Conservation (phyloP, 2,888 invertebrate species). For the Sarcophaga rosellei region DNA sequence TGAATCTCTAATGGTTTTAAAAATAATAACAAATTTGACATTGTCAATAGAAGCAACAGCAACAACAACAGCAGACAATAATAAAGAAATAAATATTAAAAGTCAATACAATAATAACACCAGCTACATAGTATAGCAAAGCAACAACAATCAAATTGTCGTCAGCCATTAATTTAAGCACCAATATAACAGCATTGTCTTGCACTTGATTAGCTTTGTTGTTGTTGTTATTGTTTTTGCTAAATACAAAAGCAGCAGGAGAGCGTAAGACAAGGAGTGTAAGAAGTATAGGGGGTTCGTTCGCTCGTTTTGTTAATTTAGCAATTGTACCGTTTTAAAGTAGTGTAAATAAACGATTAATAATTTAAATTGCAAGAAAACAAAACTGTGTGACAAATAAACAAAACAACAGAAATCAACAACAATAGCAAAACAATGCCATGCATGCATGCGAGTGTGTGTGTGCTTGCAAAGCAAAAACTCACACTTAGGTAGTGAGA, state of each 20-base stretch:
- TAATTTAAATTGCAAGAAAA: constrained; percentile 50
- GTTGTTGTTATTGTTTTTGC: too few species aligned
- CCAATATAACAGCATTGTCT: constrained; percentile 19
- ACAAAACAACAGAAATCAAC: neutral
- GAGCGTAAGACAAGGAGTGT: too few species aligned
- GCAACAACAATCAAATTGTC: neutral
- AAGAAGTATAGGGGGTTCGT: too few species aligned
- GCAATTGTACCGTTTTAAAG: constrained; percentile 43
- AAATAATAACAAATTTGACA: constrained; percentile 52
- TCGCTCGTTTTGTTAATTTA: constrained; percentile 23
- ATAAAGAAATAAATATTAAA: constrained; percentile 38
- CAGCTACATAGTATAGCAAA: neutral
- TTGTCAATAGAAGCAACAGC: constrained; percentile 48
- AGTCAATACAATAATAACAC: constrained; percentile 6
- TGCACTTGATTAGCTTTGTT: constrained; percentile 17
- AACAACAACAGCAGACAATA: constrained; percentile 9
- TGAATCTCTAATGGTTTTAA: constrained; percentile 15
- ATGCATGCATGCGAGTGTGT: too few species aligned
- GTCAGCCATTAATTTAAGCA: constrained; percentile 17
- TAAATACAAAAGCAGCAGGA: too few species aligned
- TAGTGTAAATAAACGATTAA: constrained; percentile 56
- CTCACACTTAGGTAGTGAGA: too few species aligned
- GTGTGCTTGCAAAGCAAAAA: too few species aligned
- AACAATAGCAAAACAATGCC: constrained; percentile 2
- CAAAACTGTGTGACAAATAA: constrained; percentile 34